These are phyloP conservation scores for Brachyopa scutellaris DNA, from an alignment of 2,888 invertebrate species.

Conservation along the genomic window DNA sequence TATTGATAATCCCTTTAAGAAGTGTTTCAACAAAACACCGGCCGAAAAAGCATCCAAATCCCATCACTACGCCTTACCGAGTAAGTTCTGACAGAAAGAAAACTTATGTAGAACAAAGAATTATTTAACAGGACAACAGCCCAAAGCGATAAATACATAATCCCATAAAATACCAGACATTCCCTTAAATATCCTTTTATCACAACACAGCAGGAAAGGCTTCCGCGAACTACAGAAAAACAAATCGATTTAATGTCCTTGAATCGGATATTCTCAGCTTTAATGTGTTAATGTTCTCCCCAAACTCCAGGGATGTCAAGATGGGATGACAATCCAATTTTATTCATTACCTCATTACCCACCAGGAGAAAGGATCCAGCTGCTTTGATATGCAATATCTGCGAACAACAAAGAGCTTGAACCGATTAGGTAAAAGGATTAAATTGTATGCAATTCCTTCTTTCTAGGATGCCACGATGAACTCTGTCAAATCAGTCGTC, in stretches of 20 bases:
- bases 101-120: not conserved
- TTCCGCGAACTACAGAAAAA: not conserved
- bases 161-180: no score
- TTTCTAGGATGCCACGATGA: slow-evolving; percentile 6
- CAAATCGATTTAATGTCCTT: slow-evolving; percentile 37
- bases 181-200: no score
- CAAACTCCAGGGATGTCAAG: no score
- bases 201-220: no score
- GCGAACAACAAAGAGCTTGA: slow-evolving; percentile 25
- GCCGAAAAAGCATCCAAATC: not conserved
- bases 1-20: slow-evolving; percentile 12
- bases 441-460: slow-evolving; percentile 53
- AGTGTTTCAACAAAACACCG: slow-evolving; percentile 2
- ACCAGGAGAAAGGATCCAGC: no score
- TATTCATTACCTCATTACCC: no score
- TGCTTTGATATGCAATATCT: no score
- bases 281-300: slow-evolving; percentile 5
- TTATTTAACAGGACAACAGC: no score
- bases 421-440: slow-evolving; percentile 49
- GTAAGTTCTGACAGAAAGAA: not conserved
- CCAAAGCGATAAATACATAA: no score
- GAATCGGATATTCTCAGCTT: slow-evolving; percentile 5
- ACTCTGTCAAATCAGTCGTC: slow-evolving; percentile 30
- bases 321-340: slow-evolving; percentile 49
- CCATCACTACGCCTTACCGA: no score